Evolutionary conservation across 1,140 invertebrate species (phyloP).

Genomic region (Drosophila rufa): DNA sequence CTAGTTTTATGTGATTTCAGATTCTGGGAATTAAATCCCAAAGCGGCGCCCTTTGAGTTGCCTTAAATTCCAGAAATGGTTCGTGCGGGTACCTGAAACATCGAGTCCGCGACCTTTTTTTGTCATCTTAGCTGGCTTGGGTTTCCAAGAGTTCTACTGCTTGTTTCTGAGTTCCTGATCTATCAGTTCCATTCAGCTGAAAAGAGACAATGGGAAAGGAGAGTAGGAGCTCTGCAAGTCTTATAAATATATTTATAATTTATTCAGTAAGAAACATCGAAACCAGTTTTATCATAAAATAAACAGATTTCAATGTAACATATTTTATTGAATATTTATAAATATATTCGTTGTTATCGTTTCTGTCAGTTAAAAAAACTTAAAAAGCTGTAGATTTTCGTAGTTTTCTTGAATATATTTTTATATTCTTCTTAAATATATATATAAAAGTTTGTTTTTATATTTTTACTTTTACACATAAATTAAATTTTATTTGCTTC

Average conservation of each 20-base stretch:
- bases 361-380: too few species aligned
- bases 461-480: too few species aligned
- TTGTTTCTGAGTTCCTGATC: constrained; percentile 16
- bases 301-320: too few species aligned
- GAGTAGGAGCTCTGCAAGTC: not conserved
- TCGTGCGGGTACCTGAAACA: constrained; percentile 34
- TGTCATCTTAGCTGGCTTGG: constrained; percentile 6
- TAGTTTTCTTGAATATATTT: not conserved
- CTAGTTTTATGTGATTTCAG: constrained; percentile 20
- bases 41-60: constrained; percentile 30
- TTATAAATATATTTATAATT: not conserved
- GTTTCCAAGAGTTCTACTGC: not conserved
- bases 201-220: not conserved
- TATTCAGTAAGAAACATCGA: too few species aligned
- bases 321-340: too few species aligned
- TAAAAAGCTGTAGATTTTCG: too few species aligned
- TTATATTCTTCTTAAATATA: not conserved
- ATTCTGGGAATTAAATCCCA: constrained; percentile 29
- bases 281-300: too few species aligned
- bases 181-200: not conserved
- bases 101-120: not conserved
- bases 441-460: not conserved
- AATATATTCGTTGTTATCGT: too few species aligned
- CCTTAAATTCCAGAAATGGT: constrained; percentile 19
- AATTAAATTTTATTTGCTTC: not conserved